phyloP scores from a whole-genome alignment of 2,888 invertebrate species.

The Caenorhabditis sp. region DNA sequence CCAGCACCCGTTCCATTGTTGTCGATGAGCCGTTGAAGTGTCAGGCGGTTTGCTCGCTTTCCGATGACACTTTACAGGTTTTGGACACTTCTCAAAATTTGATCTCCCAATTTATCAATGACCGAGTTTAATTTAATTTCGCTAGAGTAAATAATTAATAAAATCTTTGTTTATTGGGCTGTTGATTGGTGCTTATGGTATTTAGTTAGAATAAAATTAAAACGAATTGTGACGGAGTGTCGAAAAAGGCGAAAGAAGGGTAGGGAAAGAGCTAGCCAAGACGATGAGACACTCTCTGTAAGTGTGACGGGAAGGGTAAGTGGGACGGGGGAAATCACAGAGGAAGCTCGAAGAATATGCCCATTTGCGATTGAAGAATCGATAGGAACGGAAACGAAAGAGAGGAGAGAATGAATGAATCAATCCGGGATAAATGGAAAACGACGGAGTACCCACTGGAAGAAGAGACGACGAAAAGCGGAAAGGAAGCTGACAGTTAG shows the following conservation, averaged over 20 bases:
- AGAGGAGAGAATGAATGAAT: not conserved
- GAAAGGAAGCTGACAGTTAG: slow-evolving; percentile 7
- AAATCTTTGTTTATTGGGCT: slow-evolving; percentile 12
- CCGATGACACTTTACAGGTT: slow-evolving; percentile 47
- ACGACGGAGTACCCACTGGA: slow-evolving; percentile 5
- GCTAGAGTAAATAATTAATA: too few species aligned
- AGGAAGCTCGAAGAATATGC: slow-evolving; percentile 48
- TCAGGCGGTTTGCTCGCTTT: slow-evolving; percentile 39
- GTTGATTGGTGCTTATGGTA: not conserved
- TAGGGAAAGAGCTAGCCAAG: not conserved
- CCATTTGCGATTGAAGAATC: slow-evolving; percentile 15
- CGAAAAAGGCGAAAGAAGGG: too few species aligned
- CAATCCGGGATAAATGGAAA: slow-evolving; percentile 21
- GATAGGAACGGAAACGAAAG: slow-evolving; percentile 1
- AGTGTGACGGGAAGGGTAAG: not conserved
- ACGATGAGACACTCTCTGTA: slow-evolving; percentile 10
- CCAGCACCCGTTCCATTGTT: slow-evolving; percentile 20
- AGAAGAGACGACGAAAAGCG: slow-evolving; percentile 9
- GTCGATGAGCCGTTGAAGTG: slow-evolving; percentile 38
- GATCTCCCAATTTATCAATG: slow-evolving; percentile 50
- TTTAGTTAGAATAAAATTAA: too few species aligned
- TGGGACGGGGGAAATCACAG: slow-evolving; percentile 37
- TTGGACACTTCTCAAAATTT: slow-evolving; percentile 38
- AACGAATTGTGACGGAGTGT: not conserved
- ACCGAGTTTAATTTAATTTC: slow-evolving; percentile 24